A percentile compares a stretch with the other conserved stretches of the same genome.
These are phyloP conservation scores for Cheilosia variabilis DNA, from an alignment of 2,888 invertebrate species.

Conservation along the genomic window DNA sequence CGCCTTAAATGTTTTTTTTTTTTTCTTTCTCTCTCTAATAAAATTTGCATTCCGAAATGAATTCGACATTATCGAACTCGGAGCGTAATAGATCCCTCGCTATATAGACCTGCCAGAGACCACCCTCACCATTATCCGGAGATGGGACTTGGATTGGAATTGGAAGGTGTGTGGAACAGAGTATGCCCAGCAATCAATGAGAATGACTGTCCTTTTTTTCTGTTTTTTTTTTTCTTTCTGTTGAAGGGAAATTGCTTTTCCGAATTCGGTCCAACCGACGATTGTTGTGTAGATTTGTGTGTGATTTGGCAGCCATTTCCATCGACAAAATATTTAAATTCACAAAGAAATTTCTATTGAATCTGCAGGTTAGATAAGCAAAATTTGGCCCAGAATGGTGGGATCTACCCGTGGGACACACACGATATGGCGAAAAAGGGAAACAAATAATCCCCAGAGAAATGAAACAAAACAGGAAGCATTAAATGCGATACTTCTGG, in stretches of 20 bases:
- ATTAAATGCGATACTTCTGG: conserved; percentile 54
- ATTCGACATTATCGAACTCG: conserved; percentile 70
- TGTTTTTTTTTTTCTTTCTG: too few species aligned
- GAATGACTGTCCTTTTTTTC: conserved; percentile 45
- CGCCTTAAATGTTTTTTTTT: conserved; percentile 45
- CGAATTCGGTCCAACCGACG: not conserved
- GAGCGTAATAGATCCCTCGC: conserved; percentile 47
- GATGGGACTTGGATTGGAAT: not conserved
- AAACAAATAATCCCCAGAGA: conserved; percentile 22
- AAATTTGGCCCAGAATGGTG: conserved; percentile 22
- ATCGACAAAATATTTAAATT: conserved; percentile 67
- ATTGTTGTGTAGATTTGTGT: conserved; percentile 26
- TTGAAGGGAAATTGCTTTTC: conserved; percentile 32
- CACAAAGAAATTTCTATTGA: conserved; percentile 56
- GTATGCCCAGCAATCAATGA: conserved; percentile 1
- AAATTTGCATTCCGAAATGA: conserved; percentile 73
- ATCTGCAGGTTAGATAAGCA: conserved; percentile 66
- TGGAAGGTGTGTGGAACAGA: not conserved
- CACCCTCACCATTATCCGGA: not conserved
- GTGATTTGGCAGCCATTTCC: conserved; percentile 33
- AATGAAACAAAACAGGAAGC: conserved; percentile 43
- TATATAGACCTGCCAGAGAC: not conserved
- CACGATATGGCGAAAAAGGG: conserved; percentile 6
- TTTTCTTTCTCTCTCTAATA: conserved; percentile 44
- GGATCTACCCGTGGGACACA: conserved; percentile 6